Base-by-base conservation (phyloP, 1,140 invertebrate genomes). In the Drosophila bocki region DNA sequence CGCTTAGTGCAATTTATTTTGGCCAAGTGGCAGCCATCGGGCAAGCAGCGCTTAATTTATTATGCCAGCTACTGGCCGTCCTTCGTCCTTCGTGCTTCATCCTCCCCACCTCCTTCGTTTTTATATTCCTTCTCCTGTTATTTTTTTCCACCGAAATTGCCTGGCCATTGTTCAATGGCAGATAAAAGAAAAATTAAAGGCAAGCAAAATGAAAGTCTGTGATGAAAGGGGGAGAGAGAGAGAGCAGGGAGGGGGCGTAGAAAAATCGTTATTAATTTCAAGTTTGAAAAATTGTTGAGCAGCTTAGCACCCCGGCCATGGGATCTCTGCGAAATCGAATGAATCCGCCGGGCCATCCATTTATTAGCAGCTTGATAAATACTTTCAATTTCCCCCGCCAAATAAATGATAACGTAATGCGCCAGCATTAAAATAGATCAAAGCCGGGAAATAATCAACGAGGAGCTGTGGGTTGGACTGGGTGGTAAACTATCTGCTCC, bases 1-100 rank as follows among this genome's bases (percentile, higher is more conserved):
- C 85, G 85, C 85, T 88, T 88, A 90, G 85, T 88, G 85, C 85
- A 88, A 88, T 88, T 88, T 88, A 88, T 88, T 88, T 88, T 90
- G 86, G 85, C 85, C 81, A 88, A 90, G 86, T 90, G 85, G 80
- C 85, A 88, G 86, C 65, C 81, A 84, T 75, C 75, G 84, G 81
- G 69, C 84, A 88, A 78, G 82, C 82, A 90, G 74, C 84, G 80
- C 85, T 88, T 88, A 88, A 88, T 88, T 88, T 88, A 88, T 88
- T 88, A 88, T 88, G 85, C 84, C 79, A 63, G 67, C 82, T 79
- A 64, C 61, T 75, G 47, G 60, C 59, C 45, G 44, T 70, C 59
- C 35, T 41, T 44, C 44, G 53, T 41, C 54, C 37, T 42, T 64
- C 54, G 15, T 1, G 1, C 75, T 51, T 33, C 41, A 13, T 41